Evolutionary conservation across 2,888 invertebrate species (phyloP).

Genomic region (Drosophila gaucha): DNA sequence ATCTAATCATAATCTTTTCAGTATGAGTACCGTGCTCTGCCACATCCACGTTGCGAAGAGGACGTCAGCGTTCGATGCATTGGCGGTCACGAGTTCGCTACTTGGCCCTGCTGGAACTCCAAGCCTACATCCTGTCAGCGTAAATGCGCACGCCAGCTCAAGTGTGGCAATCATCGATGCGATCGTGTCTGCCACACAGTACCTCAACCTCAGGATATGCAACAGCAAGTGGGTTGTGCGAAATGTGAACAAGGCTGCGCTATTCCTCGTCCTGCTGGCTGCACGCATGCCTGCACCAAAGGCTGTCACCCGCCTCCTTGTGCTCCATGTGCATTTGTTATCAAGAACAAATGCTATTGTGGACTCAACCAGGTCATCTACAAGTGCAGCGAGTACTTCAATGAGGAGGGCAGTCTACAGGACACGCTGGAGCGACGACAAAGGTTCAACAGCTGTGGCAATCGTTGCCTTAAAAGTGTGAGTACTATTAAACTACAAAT

Average conservation of each 20-base stretch:
- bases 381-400: conserved; percentile 89
- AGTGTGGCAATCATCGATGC: conserved; percentile 93
- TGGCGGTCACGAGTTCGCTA: conserved; percentile 89
- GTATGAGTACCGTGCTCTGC: conserved; percentile 86
- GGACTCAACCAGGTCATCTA: conserved; percentile 90
- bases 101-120: conserved; percentile 90
- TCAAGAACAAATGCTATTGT: conserved; percentile 93
- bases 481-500: too few relatives aligned
- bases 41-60: conserved; percentile 90
- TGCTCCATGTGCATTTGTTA: conserved; percentile 89
- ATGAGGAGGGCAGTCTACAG: conserved; percentile 85
- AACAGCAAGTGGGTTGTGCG: conserved; percentile 86
- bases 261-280: conserved; percentile 89
- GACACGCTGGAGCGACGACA: conserved; percentile 80
- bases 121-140: conserved; percentile 91
- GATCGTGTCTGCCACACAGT: conserved; percentile 89
- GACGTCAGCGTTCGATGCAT: conserved; percentile 90
- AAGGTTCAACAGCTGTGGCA: conserved; percentile 88
- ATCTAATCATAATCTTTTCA: conserved; percentile 25
- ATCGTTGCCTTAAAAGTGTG: conserved; percentile 94
- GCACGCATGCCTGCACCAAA: conserved; percentile 90
- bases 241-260: conserved; percentile 87
- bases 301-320: conserved; percentile 91
- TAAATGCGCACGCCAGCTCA: conserved; percentile 89
- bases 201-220: conserved; percentile 85